Percentiles rank a stretch among this genome's conserved stretches.
Conservation (phyloP, 2,797 vertebrate species). For the Balearica regulorum region DNA sequence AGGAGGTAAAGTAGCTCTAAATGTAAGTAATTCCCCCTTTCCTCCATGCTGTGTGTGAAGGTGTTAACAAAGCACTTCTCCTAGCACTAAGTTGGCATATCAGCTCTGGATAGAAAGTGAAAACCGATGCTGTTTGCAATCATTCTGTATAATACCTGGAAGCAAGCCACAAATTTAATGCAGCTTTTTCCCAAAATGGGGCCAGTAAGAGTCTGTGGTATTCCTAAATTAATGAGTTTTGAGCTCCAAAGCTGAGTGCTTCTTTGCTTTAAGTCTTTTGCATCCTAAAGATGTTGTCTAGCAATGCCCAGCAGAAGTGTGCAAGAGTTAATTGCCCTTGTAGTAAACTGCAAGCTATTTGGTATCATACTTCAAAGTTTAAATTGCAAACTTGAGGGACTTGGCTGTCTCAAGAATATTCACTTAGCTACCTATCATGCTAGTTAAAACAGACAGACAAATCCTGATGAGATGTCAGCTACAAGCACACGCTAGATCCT, state of each 20-base stretch:
- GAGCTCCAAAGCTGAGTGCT: neutral
- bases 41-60: neutral
- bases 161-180: neutral
- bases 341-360: neutral
- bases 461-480: neutral
- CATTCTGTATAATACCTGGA: neutral
- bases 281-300: neutral
- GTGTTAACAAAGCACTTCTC: neutral
- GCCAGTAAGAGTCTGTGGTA: neutral
- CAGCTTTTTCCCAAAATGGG: neutral
- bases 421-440: neutral
- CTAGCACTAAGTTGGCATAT: neutral
- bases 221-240: neutral
- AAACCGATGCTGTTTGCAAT: neutral
- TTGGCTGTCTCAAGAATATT: neutral
- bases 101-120: neutral
- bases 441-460: neutral
- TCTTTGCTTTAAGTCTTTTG: neutral
- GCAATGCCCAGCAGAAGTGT: neutral
- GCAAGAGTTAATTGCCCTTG: neutral
- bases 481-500: neutral
- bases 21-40: neutral
- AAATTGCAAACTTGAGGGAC: neutral
- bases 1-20: neutral
- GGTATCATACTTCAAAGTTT: neutral